A percentile compares a stretch with the other conserved stretches of the same genome.
Conservation (phyloP, 2,888 invertebrate genomes). For the Dryobotodes eremita region DNA sequence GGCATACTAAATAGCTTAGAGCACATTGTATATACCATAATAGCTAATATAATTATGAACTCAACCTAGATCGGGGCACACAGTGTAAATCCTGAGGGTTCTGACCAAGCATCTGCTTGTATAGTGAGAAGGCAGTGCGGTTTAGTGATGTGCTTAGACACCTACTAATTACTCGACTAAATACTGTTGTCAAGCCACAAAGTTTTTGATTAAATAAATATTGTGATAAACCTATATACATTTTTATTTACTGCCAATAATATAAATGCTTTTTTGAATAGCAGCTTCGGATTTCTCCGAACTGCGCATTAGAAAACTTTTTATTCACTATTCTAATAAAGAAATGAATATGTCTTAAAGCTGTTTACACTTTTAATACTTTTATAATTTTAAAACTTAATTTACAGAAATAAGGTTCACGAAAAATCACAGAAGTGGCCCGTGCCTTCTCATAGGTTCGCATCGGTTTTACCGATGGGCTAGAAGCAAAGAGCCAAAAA, state of each 20-base stretch:
- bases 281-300: not conserved
- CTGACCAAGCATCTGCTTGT: not conserved
- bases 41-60: too few relatives aligned
- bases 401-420: slow-evolving; percentile 29
- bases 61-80: not conserved
- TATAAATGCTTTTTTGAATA: not conserved
- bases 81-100: not conserved
- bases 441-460: not conserved
- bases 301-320: not conserved
- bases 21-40: too few relatives aligned
- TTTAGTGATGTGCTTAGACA: not conserved
- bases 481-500: slow-evolving; percentile 18
- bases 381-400: not conserved
- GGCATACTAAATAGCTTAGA: too few relatives aligned
- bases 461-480: slow-evolving; percentile 20
- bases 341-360: not conserved
- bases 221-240: not conserved
- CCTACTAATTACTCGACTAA: not conserved
- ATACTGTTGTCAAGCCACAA: not conserved
- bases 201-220: not conserved
- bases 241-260: not conserved
- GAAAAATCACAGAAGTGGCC: not conserved
- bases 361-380: not conserved
- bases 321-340: not conserved
- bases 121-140: not conserved